Evolutionary conservation across 2,888 invertebrate species (phyloP).

Genomic region (Perizoma affinitatum): DNA sequence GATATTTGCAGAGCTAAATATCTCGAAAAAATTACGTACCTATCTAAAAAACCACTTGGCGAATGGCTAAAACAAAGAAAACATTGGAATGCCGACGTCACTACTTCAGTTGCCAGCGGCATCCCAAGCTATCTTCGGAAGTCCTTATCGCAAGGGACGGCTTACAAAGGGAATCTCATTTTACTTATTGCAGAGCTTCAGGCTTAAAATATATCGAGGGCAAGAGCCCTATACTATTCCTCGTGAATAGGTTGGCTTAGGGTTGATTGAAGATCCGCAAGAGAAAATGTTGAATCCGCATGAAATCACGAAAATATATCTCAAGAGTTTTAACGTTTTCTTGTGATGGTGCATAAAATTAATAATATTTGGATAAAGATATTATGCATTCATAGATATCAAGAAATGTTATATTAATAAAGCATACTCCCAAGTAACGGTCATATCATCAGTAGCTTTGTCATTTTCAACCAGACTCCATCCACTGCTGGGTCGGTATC

Average conservation of each 20-base stretch:
- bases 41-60: slow-evolving; percentile 16
- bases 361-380: not conserved
- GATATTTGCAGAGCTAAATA: not conserved
- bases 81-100: slow-evolving; percentile 26
- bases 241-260: slow-evolving; percentile 22
- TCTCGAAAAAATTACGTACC: not conserved
- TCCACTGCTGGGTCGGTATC: too few species aligned
- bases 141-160: slow-evolving; percentile 49
- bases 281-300: not conserved
- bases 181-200: slow-evolving; percentile 50
- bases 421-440: too few species aligned
- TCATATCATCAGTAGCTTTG: too few species aligned
- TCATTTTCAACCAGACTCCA: too few species aligned
- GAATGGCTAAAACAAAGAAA: slow-evolving; percentile 25
- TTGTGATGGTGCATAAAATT: not conserved
- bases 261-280: slow-evolving; percentile 13
- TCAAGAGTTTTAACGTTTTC: not conserved
- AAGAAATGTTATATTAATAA: too few species aligned
- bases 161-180: slow-evolving; percentile 48
- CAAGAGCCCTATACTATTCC: slow-evolving; percentile 25
- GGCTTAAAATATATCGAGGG: slow-evolving; percentile 48
- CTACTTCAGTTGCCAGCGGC: slow-evolving; percentile 27
- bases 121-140: slow-evolving; percentile 43
- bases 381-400: too few species aligned
- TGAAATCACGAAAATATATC: not conserved